These are phyloP conservation scores for Stomatorhinus ivindoensis DNA, from an alignment of 2,113 vertebrate genomes.

Conservation along the genomic window DNA sequence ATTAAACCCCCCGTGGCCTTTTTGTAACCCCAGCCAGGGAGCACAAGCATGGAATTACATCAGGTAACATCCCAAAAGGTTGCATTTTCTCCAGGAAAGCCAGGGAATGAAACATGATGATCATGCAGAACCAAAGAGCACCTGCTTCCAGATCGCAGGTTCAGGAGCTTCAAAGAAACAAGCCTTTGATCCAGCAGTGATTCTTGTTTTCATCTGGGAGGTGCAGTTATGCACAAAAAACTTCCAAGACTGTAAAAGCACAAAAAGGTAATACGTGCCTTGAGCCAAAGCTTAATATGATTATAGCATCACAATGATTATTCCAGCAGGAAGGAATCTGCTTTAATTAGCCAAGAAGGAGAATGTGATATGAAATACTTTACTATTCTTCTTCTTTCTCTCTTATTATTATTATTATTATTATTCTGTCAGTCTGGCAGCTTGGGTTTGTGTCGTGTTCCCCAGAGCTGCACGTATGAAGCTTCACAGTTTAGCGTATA, in stretches of 20 bases:
- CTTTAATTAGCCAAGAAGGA: neutral
- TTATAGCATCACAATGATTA: neutral
- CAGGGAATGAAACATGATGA: neutral
- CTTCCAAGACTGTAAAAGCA: neutral
- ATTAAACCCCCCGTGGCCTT: neutral
- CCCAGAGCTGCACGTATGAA: neutral
- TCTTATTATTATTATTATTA: neutral
- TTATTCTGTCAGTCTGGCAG: neutral
- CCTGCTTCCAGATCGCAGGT: neutral
- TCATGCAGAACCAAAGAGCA: neutral
- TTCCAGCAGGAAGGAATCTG: neutral
- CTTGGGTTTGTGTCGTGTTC: neutral
- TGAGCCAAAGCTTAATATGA: neutral
- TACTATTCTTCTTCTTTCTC: neutral
- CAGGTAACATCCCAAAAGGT: neutral
- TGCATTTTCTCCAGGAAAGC: neutral
- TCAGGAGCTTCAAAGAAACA: neutral
- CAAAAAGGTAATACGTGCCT: neutral
- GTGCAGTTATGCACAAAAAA: neutral
- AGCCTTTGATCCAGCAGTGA: neutral
- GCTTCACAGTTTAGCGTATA: neutral
- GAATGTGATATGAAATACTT: neutral
- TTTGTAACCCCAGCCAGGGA: slow-evolving; percentile 1
- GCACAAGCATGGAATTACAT: neutral
- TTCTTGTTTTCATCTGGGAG: neutral